Base-by-base conservation (phyloP, 1,140 invertebrate genomes). In the Littorina saxatilis region DNA sequence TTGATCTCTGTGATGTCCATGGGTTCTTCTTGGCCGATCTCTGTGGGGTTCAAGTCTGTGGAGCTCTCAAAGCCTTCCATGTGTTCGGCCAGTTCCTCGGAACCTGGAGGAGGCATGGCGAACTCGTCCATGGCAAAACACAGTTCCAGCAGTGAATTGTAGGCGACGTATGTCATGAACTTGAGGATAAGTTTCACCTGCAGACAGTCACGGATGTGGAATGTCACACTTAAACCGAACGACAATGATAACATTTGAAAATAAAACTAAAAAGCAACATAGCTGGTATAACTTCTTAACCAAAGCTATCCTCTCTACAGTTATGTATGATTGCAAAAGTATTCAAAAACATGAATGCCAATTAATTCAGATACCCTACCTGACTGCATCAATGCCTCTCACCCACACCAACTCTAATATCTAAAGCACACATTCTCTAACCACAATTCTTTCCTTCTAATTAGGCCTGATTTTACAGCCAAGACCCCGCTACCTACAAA, bases 41-140 rank as follows among this genome's bases (percentile, higher is more conserved):
- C 47, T 43, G 55, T 63, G 39, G 52, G 35, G 35, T 43, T 78
- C 29, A 20, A 27, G 20, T 79, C 76, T 4, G 27, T 74, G 43
- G 76, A 74, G 47, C 68, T 80, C n/a, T 74, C 83, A 61, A 77
- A 75, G 27, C 40, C 72, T n/a, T 37, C 72, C 55, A 76, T 40
- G 52, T 47, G 61, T 61, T 81, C 79, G 61, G 35, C 74, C 74
- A 80, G 63, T 63, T 90, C 87, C 27, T 88, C 89, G 4, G 86
- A 85, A 29, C 84, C 82, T 35, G 86, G 83, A n/a, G 88, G 90
- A 5, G 96, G 94, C 70, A 94, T 93, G 0, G 96, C 95, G 88
- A 95, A 95, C 84, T 96, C 95, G 87, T 97, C 97, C 92, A 97
- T 95, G 35, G 99, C 93, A 91, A 98, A 99, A 0, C 97, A 96